Percentiles rank a stretch among this genome's conserved stretches.
Evolutionary conservation across 1,140 invertebrate species (phyloP).

Genomic region (Pogonognathellus flavescens): DNA sequence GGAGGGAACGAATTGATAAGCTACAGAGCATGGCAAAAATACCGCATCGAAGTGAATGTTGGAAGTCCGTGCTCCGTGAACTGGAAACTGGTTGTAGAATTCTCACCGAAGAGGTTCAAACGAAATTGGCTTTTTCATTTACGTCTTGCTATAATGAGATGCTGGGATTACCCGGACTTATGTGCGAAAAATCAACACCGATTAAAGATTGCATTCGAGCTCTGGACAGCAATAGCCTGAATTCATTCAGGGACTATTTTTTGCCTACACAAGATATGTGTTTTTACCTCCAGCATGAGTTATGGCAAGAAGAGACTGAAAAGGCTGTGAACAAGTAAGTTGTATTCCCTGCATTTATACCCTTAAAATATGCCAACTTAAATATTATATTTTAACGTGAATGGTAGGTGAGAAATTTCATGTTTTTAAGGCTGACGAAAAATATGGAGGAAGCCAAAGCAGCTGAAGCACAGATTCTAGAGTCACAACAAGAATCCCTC

Average conservation of each 20-base stretch:
- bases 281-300: slow-evolving; percentile 77
- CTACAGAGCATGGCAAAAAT: neutral
- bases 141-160: slow-evolving; percentile 79
- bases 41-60: slow-evolving; percentile 74
- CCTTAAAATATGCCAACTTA: too few relatives aligned
- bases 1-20: neutral
- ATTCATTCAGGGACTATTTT: slow-evolving; percentile 78
- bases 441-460: slow-evolving; percentile 71
- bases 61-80: slow-evolving; percentile 74
- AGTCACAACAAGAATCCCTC: slow-evolving; percentile 74
- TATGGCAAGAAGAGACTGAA: slow-evolving; percentile 78
- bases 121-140: slow-evolving; percentile 75
- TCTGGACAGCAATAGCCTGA: slow-evolving; percentile 75
- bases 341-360: too few relatives aligned
- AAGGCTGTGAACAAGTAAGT: slow-evolving; percentile 72
- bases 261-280: slow-evolving; percentile 80
- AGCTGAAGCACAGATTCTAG: slow-evolving; percentile 70
- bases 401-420: neutral
- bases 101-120: slow-evolving; percentile 76
- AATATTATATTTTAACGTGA: neutral
- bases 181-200: slow-evolving; percentile 68
- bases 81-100: slow-evolving; percentile 74
- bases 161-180: slow-evolving; percentile 73
- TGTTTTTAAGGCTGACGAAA: slow-evolving; percentile 69
- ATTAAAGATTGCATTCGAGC: slow-evolving; percentile 73